Evolutionary conservation across 2,113 vertebrate genomes (phyloP).

Genomic region (Tychaedon coryphoeus): DNA sequence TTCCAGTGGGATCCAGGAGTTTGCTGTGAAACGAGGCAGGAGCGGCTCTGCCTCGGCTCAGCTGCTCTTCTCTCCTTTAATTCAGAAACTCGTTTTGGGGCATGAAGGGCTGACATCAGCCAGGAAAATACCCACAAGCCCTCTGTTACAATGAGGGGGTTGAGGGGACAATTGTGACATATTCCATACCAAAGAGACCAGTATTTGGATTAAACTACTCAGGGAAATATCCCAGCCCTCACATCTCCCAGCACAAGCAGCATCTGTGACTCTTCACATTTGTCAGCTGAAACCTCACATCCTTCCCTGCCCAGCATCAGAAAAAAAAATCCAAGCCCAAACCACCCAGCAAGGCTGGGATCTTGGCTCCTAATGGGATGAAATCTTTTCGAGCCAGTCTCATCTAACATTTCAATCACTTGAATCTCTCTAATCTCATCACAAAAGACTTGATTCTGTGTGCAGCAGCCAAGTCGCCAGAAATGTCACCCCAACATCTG

Average conservation of each 20-base stretch:
- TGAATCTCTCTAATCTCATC: constrained; percentile 59
- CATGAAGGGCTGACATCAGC: not conserved
- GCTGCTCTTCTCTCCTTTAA: not conserved
- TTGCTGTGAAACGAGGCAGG: accelerated
- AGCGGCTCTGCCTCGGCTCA: not conserved
- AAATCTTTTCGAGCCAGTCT: constrained; percentile 1
- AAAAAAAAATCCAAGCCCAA: not conserved
- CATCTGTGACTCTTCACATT: not conserved
- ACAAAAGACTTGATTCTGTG: constrained; percentile 35
- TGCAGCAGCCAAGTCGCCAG: not conserved
- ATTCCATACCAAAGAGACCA: not conserved
- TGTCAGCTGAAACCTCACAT: not conserved
- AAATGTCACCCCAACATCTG: constrained; percentile 33
- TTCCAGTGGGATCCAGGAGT: not conserved
- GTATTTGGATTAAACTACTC: not conserved
- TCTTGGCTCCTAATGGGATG: constrained; percentile 33
- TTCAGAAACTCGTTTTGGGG: not conserved
- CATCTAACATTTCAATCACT: constrained; percentile 56
- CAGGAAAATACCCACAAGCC: not conserved
- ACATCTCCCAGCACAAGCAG: not conserved
- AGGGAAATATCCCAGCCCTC: not conserved
- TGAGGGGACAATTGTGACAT: not conserved
- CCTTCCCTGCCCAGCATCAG: not conserved
- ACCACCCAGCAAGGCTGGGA: not conserved
- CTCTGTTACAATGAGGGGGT: not conserved